Evolutionary conservation across 2,797 vertebrate species (phyloP).

Genomic region (Lagocephalus sceleratus): DNA sequence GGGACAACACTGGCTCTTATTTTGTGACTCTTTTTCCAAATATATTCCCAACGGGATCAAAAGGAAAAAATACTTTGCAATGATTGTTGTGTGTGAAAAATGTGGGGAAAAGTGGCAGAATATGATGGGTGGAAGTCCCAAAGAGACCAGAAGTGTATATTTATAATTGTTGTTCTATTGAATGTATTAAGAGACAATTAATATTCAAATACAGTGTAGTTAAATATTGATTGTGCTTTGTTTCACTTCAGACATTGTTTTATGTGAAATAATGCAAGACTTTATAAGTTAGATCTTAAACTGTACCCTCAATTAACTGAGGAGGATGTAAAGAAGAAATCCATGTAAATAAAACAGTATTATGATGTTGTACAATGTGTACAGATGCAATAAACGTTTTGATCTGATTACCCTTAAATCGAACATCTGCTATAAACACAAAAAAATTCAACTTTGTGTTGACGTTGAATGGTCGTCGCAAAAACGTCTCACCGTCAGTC

Average conservation of each 20-base stretch:
- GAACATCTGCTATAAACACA: too few relatives aligned
- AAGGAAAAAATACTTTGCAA: slow-evolving; percentile 2
- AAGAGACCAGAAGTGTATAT: slow-evolving; percentile 15
- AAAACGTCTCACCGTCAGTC: too few relatives aligned
- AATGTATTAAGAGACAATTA: slow-evolving; percentile 50
- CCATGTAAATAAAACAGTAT: slow-evolving; percentile 58
- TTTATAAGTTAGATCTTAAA: slow-evolving; percentile 59
- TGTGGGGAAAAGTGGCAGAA: slow-evolving; percentile 3
- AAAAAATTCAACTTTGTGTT: too few relatives aligned
- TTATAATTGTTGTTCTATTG: slow-evolving; percentile 15
- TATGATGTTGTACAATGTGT: slow-evolving; percentile 18
- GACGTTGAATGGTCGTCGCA: too few relatives aligned
- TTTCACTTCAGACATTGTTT: slow-evolving; percentile 28
- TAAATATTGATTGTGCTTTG: slow-evolving; percentile 25
- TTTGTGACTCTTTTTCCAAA: slow-evolving; percentile 10
- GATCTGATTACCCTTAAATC: too few relatives aligned
- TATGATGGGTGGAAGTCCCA: slow-evolving; percentile 16
- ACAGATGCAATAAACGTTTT: neutral
- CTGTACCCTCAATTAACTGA: slow-evolving; percentile 54
- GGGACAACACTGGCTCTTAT: slow-evolving; percentile 3
- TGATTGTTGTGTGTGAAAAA: slow-evolving; percentile 1
- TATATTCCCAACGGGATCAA: slow-evolving; percentile 16
- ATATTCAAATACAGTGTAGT: slow-evolving; percentile 27
- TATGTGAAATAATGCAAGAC: slow-evolving; percentile 37
- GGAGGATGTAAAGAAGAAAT: slow-evolving; percentile 45